phyloP scores from a whole-genome alignment of 2,888 invertebrate species.

The Meteorus cinctellus region DNA sequence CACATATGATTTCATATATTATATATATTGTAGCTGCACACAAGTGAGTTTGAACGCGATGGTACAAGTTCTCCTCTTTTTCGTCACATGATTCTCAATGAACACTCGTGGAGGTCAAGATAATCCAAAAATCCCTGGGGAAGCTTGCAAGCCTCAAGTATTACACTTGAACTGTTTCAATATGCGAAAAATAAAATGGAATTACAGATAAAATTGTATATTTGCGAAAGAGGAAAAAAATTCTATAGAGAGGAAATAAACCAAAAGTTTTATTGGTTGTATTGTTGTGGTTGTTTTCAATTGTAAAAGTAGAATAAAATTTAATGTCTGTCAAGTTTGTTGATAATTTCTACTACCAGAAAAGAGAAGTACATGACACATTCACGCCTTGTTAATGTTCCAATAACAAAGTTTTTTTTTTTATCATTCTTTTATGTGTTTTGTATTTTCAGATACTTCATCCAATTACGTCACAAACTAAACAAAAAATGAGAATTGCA shows the following conservation, averaged over 20 bases:
- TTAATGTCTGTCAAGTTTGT: background rate
- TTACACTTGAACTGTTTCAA: background rate
- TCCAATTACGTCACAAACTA: background rate
- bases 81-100: background rate
- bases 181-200: background rate
- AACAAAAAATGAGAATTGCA: background rate
- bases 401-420: background rate
- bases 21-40: background rate
- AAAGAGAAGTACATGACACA: background rate
- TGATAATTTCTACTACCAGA: background rate
- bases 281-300: too few relatives aligned
- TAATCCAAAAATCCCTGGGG: slow-evolving; percentile 5
- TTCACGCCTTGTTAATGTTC: background rate
- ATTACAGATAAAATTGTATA: background rate
- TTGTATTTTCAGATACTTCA: background rate
- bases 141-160: too few relatives aligned
- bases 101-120: slow-evolving; percentile 4
- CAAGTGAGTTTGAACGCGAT: background rate
- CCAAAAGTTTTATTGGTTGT: too few relatives aligned
- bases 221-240: too few relatives aligned
- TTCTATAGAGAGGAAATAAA: too few relatives aligned
- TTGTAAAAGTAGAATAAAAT: too few relatives aligned
- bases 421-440: background rate
- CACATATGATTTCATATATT: background rate
- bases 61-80: background rate